Evolutionary conservation across 2,797 vertebrate genomes (phyloP).

Genomic region (Coregonus suidteri): DNA sequence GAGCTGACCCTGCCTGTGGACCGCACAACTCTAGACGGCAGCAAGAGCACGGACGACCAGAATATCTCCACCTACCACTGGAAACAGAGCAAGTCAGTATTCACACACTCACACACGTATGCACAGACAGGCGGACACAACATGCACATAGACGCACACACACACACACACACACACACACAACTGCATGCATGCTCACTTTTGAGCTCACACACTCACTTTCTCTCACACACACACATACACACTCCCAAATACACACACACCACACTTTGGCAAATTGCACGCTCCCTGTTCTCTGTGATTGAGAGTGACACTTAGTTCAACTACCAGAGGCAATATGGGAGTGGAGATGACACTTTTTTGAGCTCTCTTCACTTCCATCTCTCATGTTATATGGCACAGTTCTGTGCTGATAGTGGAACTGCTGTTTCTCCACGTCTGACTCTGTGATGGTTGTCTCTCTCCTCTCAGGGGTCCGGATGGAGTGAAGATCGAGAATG

Average conservation of each 20-base stretch:
- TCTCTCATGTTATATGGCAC: no score
- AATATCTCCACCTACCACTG: constrained; percentile 89
- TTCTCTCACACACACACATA: neutral
- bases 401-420: neutral
- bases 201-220: neutral
- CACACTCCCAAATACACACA: neutral
- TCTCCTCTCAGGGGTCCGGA: constrained; percentile 82
- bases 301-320: neutral
- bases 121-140: neutral
- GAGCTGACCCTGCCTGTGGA: constrained; percentile 95
- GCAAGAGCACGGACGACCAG: constrained; percentile 94
- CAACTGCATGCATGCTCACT: no score
- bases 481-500: constrained; percentile 90
- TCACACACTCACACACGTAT: neutral
- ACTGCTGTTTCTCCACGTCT: neutral
- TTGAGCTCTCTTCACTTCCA: neutral
- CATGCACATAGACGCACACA: no score
- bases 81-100: constrained; percentile 85
- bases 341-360: neutral
- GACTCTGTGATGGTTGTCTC: neutral
- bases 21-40: constrained; percentile 91
- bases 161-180: no score
- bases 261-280: neutral
- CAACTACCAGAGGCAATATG: neutral
- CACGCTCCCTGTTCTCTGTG: neutral